Percentiles rank a stretch among this genome's conserved stretches.
Evolutionary conservation across 2,888 invertebrate genomes (phyloP).

Genomic region (Rutpela maculata): DNA sequence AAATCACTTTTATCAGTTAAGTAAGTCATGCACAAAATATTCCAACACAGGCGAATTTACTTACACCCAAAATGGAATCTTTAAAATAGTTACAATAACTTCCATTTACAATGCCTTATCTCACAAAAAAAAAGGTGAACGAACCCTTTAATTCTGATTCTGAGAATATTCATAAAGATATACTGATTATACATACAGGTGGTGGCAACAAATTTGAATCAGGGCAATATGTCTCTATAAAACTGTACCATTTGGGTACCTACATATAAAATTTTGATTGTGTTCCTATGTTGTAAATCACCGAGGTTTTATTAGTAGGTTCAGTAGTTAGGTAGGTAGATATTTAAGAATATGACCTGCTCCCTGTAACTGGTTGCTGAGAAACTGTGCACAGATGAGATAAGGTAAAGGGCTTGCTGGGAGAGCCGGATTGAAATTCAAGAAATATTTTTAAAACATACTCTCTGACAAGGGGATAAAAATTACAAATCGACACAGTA

Average conservation of each 20-base stretch:
- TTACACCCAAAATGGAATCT: neutral
- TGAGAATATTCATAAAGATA: constrained; percentile 21
- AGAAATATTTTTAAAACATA: neutral
- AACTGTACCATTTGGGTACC: constrained; percentile 42
- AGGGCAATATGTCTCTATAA: constrained; percentile 55
- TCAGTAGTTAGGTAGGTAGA: constrained; percentile 17
- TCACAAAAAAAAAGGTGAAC: constrained; percentile 27
- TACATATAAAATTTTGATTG: constrained; percentile 50
- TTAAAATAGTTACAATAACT: neutral
- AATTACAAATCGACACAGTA: too few species aligned
- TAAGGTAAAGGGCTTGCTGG: neutral
- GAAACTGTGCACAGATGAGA: constrained; percentile 13
- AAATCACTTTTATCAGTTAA: too few species aligned
- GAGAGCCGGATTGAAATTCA: neutral
- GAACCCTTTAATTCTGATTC: constrained; percentile 29
- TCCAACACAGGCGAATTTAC: too few species aligned
- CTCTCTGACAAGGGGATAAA: too few species aligned
- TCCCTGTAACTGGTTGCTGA: constrained; percentile 17
- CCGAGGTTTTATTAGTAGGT: constrained; percentile 40
- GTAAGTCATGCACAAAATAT: too few species aligned
- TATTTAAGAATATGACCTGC: constrained; percentile 25
- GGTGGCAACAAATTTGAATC: constrained; percentile 55
- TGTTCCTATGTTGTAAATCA: constrained; percentile 49
- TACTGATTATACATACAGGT: constrained; percentile 37
- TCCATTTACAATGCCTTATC: constrained; percentile 27